Percentiles rank a stretch among this genome's conserved stretches.
These are phyloP conservation scores for Anser brachyrhynchus DNA, from an alignment of 2,113 vertebrate genomes.

Conservation along the genomic window DNA sequence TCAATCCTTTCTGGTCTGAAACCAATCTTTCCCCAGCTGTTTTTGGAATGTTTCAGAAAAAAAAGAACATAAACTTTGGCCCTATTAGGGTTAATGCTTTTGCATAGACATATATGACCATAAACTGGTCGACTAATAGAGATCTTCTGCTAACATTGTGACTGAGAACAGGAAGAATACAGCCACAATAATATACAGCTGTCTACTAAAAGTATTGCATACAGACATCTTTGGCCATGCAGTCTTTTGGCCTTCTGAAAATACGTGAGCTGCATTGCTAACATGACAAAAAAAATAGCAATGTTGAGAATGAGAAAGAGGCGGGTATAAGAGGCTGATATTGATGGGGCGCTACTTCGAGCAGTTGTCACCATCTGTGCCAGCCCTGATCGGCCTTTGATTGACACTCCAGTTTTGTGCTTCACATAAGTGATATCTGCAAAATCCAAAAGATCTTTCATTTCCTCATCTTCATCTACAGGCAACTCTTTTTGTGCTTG, in stretches of 20 bases:
- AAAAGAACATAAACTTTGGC: conserved; percentile 39
- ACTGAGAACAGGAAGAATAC: conserved; percentile 93
- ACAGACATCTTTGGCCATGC: conserved; percentile 90
- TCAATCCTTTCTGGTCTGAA: conserved; percentile 16
- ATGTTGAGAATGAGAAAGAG: conserved; percentile 95
- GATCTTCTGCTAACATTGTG: conserved; percentile 84
- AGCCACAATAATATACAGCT: conserved; percentile 93
- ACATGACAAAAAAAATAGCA: conserved; percentile 91
- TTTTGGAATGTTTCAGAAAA: conserved; percentile 64
- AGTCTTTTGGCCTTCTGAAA: conserved; percentile 89
- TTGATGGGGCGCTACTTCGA: conserved; percentile 74
- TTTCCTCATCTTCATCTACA: conserved; percentile 86
- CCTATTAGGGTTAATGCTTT: conserved; percentile 66
- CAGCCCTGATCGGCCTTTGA: conserved; percentile 79
- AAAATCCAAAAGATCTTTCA: conserved; percentile 91
- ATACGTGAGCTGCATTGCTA: conserved; percentile 89
- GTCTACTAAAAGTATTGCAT: conserved; percentile 89
- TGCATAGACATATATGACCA: conserved; percentile 66
- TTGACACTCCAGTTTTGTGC: conserved; percentile 74
- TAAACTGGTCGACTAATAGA: conserved; percentile 50
- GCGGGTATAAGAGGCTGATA: conserved; percentile 87
- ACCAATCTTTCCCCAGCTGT: not conserved
- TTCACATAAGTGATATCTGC: conserved; percentile 80
- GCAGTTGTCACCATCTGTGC: conserved; percentile 75
- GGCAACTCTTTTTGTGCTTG: conserved; percentile 86